Evolutionary conservation across 2,113 vertebrate species (phyloP), one percentile per base, ranked within the genome.

Genomic region (Upupa epops): DNA sequence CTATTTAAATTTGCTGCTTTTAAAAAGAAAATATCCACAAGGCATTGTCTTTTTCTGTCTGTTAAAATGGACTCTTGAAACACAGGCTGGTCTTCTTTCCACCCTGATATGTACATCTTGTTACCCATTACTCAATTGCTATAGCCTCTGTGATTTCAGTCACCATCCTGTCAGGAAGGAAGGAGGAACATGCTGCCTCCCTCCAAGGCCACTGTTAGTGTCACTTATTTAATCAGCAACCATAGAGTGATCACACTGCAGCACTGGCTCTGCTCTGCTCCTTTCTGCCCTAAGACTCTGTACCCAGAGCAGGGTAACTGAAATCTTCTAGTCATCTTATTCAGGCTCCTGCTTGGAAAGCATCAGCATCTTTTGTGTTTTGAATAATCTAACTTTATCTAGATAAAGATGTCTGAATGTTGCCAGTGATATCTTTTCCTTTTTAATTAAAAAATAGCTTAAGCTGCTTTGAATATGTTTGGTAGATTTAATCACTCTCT

Each of bases 361-460:
- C 83, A 84, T 91, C 88, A 59, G 71, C 75, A 91, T 92, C 68
- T 94, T 97, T 83, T 95, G 77, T 95, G 87, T 96, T 97, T 94
- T 89, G 72, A 96, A 95, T 87, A 93, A 95, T 76, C 77, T 91
- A 88, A 96, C 93, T 96, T 97, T 94, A 97, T 97, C 96, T 94
- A 93, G 92, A 88, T 96, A 91, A 96, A 96, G 92, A 95, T 95
- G 94, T 96, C 94, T 97, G 96, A 97, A 95, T 95, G 97, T 97
- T 97, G 93, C 94, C 95, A 96, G 89, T 97, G 96, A 97, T 97
- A 97, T 97, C 91, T 94, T 95, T 96, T 96, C 89, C 95, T 96
- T 97, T 97, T 98, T 98, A 98, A 98, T 98, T 98, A 98, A 97
- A 98, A 97, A 97, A 96, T 96, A 96, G 94, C 97, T 97, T 97